Evolutionary conservation across 53 echinoderm and acorn worm genomes (phyloP).

Genomic region (Astropecten irregularis): DNA sequence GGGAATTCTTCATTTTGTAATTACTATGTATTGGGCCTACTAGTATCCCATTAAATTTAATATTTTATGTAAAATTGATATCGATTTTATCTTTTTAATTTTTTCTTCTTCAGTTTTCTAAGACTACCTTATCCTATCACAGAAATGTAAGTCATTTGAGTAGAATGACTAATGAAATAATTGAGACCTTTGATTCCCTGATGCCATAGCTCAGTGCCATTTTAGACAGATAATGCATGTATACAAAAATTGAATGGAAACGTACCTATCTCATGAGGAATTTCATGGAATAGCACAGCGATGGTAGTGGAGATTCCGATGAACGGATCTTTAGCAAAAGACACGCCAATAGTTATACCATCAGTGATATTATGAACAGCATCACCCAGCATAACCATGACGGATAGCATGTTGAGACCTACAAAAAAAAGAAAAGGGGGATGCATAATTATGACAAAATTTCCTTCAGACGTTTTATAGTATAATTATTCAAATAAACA

Average conservation of each 20-base stretch:
- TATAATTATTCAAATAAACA: not conserved
- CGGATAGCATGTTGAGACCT: constrained; percentile 71
- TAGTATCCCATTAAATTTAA: no score
- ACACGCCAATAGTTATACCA: constrained; percentile 88
- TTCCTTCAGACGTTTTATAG: not conserved
- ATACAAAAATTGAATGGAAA: no score
- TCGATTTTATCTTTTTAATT: no score
- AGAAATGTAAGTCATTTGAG: no score
- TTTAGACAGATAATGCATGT: not conserved
- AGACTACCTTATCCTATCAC: no score
- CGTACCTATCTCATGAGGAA: constrained; percentile 92
- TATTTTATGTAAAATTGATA: no score
- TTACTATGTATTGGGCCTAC: no score
- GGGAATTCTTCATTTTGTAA: no score
- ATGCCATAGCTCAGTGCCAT: no score
- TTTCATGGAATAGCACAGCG: constrained; percentile 88
- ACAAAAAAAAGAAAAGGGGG: not conserved
- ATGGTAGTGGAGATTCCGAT: constrained; percentile 79
- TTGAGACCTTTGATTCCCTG: no score
- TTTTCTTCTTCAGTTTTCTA: no score
- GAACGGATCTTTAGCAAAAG: constrained; percentile 69
- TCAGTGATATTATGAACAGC: constrained; percentile 82
- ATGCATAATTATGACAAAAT: not conserved
- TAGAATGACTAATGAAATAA: no score
- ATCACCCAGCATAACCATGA: constrained; percentile 81